phyloP scores from a whole-genome alignment of 2,888 invertebrate genomes.

The Hermaeophaga mercurialis region DNA sequence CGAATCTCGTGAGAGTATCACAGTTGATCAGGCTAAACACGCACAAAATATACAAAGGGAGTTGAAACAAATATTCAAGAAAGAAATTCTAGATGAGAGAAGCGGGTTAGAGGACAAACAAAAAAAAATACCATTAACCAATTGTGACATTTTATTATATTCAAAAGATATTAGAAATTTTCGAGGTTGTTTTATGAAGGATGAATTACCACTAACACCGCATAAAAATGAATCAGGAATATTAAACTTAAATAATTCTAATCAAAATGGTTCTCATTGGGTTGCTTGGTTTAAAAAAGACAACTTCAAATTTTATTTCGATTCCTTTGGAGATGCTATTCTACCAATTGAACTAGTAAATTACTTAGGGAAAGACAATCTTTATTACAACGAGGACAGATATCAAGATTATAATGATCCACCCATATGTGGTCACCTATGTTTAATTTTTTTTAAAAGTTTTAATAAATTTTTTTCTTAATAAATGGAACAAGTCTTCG shows the following conservation, averaged over 20 bases:
- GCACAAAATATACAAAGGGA: constrained; percentile 1
- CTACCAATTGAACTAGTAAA: constrained; percentile 17
- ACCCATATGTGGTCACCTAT: constrained; percentile 8
- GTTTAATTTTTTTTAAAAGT: constrained; percentile 6
- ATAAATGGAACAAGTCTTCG: constrained; percentile 7
- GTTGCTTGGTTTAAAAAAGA: constrained; percentile 19
- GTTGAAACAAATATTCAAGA: constrained; percentile 9
- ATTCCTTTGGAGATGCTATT: no score
- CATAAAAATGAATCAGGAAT: constrained; percentile 10
- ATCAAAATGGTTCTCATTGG: constrained; percentile 24
- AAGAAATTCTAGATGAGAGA: constrained; percentile 7
- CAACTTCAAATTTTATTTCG: no score
- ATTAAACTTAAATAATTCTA: constrained; percentile 21
- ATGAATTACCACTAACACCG: constrained; percentile 14
- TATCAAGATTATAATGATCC: constrained; percentile 15
- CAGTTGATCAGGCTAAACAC: constrained; percentile 1
- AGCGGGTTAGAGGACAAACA: constrained; percentile 4
- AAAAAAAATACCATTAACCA: constrained; percentile 3
- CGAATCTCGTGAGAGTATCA: background rate
- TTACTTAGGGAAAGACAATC: constrained; percentile 19
- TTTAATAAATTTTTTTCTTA: no score
- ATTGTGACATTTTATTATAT: constrained; percentile 14
- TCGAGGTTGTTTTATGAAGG: constrained; percentile 15
- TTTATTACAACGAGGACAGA: constrained; percentile 18
- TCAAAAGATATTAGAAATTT: constrained; percentile 6